Conservation (phyloP, 1,140 invertebrate species). For the Apis cerana region DNA sequence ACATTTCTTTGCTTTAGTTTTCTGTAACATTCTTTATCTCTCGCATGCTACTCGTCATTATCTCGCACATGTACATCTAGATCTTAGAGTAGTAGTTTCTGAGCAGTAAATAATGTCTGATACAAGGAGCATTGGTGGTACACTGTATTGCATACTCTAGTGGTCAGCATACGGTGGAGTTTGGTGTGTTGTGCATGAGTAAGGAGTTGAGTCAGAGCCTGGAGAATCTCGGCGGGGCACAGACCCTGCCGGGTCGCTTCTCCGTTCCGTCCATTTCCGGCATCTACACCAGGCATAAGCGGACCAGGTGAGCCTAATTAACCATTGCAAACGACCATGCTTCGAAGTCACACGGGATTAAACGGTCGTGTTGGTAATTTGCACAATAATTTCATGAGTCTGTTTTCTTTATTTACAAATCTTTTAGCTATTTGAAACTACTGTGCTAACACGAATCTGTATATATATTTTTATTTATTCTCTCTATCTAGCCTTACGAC, state of each 20-base stretch:
- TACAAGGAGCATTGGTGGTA: slow-evolving; percentile 79
- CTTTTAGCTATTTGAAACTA: slow-evolving; percentile 51
- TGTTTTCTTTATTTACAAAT: slow-evolving; percentile 26
- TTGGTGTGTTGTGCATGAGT: slow-evolving; percentile 82
- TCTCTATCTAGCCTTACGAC: slow-evolving; percentile 59
- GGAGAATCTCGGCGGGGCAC: slow-evolving; percentile 82
- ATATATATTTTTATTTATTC: slow-evolving; percentile 31
- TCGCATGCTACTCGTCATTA: slow-evolving; percentile 64
- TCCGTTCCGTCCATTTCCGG: slow-evolving; percentile 82
- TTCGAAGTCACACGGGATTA: slow-evolving; percentile 66
- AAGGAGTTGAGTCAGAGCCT: slow-evolving; percentile 83
- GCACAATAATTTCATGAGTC: slow-evolving; percentile 42
- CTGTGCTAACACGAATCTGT: slow-evolving; percentile 49
- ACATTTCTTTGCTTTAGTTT: slow-evolving; percentile 56
- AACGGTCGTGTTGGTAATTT: slow-evolving; percentile 70
- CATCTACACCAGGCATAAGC: slow-evolving; percentile 83
- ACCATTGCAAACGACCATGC: slow-evolving; percentile 61
- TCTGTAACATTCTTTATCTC: slow-evolving; percentile 51
- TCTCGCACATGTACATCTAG: slow-evolving; percentile 60
- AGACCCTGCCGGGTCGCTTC: slow-evolving; percentile 82
- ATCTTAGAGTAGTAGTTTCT: slow-evolving; percentile 70
- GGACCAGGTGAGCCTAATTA: slow-evolving; percentile 82
- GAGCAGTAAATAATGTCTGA: slow-evolving; percentile 74
- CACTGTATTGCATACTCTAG: slow-evolving; percentile 82
- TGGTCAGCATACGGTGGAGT: slow-evolving; percentile 82